phyloP scores from a whole-genome alignment of 2,888 invertebrate species.

The Amblyjoppa fuscipennis region DNA sequence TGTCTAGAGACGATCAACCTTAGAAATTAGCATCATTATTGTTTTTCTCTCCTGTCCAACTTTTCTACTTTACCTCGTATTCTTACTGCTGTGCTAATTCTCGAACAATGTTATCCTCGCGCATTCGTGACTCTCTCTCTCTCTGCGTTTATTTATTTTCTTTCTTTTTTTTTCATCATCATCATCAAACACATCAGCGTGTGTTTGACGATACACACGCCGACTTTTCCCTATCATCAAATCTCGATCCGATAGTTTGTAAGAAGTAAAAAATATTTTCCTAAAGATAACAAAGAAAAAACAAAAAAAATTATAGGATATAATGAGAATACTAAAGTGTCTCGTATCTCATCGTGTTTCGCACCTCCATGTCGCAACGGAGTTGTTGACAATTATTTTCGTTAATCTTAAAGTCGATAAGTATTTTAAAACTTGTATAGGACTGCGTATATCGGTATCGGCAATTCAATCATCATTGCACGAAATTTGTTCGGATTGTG shows the following conservation, averaged over 20 bases:
- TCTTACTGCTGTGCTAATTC: neutral
- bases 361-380: neutral
- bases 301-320: constrained; percentile 11
- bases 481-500: neutral
- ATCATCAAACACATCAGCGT: neutral
- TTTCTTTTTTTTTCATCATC: constrained; percentile 16
- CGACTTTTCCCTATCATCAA: constrained; percentile 37
- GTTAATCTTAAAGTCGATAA: constrained; percentile 14
- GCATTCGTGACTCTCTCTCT: neutral
- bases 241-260: constrained; percentile 18
- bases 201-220: constrained; percentile 7
- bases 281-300: constrained; percentile 40
- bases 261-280: constrained; percentile 13
- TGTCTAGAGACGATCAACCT: constrained; percentile 68
- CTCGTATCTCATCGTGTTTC: neutral
- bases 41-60: constrained; percentile 14
- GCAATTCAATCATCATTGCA: constrained; percentile 12
- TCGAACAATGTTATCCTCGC: neutral
- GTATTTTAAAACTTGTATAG: constrained; percentile 19
- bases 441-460: constrained; percentile 27
- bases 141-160: neutral
- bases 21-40: constrained; percentile 59
- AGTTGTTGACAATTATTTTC: constrained; percentile 11
- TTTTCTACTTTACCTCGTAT: neutral
- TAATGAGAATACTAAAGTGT: constrained; percentile 53